Conservation (phyloP, 1,140 invertebrate species). For the Diachasma alloeum region DNA sequence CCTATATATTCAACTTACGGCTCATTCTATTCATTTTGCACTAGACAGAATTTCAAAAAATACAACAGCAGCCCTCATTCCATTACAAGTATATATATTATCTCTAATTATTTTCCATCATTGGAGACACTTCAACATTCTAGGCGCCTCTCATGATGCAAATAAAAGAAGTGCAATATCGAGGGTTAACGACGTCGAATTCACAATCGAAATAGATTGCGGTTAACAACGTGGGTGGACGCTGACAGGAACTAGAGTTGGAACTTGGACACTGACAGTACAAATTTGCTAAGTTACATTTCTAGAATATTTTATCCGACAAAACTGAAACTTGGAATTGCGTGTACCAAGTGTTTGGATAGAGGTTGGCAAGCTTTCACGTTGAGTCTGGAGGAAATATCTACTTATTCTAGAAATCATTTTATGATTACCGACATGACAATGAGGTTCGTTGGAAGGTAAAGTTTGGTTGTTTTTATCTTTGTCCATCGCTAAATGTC, state of each 20-base stretch:
- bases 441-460: neutral
- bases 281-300: constrained; percentile 28
- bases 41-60: no score
- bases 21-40: no score
- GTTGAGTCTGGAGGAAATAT: neutral
- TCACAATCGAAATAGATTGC: constrained; percentile 26
- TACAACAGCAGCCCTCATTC: no score
- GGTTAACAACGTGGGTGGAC: constrained; percentile 3
- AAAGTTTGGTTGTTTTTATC: no score
- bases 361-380: neutral
- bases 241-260: constrained; percentile 3
- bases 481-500: no score
- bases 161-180: neutral
- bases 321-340: constrained; percentile 29
- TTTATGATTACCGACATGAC: neutral
- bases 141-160: neutral
- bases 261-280: constrained; percentile 16
- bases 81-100: no score
- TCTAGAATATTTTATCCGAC: constrained; percentile 21
- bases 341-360: neutral
- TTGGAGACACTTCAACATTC: neutral
- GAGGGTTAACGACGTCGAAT: constrained; percentile 14
- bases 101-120: neutral
- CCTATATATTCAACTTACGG: no score
- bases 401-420: neutral